Evolutionary conservation across 1,140 invertebrate genomes (phyloP).

Genomic region (Atta colombica): DNA sequence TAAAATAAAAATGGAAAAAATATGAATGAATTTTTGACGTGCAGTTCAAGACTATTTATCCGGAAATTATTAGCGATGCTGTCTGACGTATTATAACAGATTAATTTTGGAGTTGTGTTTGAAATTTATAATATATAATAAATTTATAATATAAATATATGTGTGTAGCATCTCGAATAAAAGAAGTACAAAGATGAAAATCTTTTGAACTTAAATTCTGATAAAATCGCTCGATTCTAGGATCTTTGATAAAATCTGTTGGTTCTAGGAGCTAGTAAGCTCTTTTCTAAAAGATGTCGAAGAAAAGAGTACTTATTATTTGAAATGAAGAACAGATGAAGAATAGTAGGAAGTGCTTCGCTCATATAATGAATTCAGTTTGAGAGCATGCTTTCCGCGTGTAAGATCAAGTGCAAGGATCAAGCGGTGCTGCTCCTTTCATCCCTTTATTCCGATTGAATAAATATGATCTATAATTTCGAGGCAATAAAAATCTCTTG

Average conservation of each 20-base stretch:
- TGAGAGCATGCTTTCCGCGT: slow-evolving; percentile 3
- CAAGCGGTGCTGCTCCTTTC: slow-evolving; percentile 5
- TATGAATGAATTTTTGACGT: background rate
- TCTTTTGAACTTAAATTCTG: slow-evolving; percentile 41
- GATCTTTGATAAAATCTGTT: slow-evolving; percentile 36
- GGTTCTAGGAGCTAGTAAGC: background rate
- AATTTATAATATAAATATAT: slow-evolving; percentile 42
- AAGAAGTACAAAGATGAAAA: slow-evolving; percentile 29
- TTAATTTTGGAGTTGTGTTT: background rate
- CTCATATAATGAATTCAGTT: slow-evolving; percentile 62
- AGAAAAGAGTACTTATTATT: slow-evolving; percentile 47
- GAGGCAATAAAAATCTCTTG: slow-evolving; percentile 5
- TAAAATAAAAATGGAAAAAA: slow-evolving; percentile 10
- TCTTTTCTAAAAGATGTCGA: slow-evolving; percentile 9
- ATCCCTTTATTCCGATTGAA: slow-evolving; percentile 32
- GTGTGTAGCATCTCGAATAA: background rate
- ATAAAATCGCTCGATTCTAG: slow-evolving; percentile 19
- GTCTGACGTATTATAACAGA: background rate
- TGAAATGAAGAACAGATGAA: slow-evolving; percentile 18
- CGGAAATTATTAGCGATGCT: background rate
- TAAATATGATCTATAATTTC: slow-evolving; percentile 47
- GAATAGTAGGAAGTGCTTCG: slow-evolving; percentile 3
- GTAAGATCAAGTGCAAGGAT: background rate
- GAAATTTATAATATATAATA: slow-evolving; percentile 17
- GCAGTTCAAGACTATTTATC: background rate